phyloP scores from a whole-genome alignment of 1,140 invertebrate genomes.

The Calephelis virginiensis region DNA sequence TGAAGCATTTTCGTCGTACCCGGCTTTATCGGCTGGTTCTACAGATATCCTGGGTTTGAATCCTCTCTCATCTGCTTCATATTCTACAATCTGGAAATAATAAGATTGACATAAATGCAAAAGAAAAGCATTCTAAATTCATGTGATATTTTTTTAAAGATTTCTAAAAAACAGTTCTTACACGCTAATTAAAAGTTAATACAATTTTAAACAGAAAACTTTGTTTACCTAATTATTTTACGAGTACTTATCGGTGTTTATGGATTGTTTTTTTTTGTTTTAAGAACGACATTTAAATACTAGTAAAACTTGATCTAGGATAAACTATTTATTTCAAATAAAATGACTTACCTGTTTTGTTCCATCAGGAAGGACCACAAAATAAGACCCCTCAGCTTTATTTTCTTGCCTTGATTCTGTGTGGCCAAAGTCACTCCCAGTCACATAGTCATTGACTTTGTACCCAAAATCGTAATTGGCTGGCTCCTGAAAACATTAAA shows the following conservation, averaged over 20 bases:
- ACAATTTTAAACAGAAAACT: too few relatives aligned
- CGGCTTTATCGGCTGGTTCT: constrained; percentile 45
- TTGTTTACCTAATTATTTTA: too few relatives aligned
- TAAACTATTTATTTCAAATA: not conserved
- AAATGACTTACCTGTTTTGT: constrained; percentile 80
- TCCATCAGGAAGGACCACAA: constrained; percentile 87
- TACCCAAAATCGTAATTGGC: constrained; percentile 88
- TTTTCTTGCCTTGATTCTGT: constrained; percentile 84
- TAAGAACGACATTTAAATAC: not conserved
- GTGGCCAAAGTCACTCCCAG: constrained; percentile 86
- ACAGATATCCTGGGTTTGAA: constrained; percentile 86
- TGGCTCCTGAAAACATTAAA: constrained; percentile 66
- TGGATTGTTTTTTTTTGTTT: too few relatives aligned
- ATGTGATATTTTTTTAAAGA: too few relatives aligned
- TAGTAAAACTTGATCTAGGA: not conserved
- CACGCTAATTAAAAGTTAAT: too few relatives aligned
- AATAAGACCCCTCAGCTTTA: constrained; percentile 84
- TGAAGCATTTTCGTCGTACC: constrained; percentile 51
- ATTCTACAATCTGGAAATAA: constrained; percentile 82
- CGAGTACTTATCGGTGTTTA: too few relatives aligned
- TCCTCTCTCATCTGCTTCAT: constrained; percentile 86
- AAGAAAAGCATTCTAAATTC: too few relatives aligned
- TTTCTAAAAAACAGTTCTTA: too few relatives aligned
- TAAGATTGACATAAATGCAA: not conserved
- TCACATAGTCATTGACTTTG: constrained; percentile 83